Conservation (phyloP, 2,113 vertebrate genomes). For the Phalacrocorax brasilianus region DNA sequence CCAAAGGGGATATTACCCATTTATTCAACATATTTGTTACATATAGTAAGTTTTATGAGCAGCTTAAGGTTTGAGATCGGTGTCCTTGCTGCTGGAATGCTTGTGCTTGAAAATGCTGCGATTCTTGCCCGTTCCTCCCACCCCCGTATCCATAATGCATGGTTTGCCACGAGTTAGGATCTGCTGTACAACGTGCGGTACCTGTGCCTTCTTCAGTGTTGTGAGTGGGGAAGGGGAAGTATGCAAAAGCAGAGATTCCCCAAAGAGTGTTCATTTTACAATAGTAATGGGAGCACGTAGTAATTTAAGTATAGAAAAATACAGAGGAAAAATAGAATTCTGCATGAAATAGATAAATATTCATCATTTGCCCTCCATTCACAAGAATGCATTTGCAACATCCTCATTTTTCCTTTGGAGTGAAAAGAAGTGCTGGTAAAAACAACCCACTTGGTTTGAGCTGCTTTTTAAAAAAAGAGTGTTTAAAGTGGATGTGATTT, state of each 20-base stretch:
- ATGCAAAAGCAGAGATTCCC: background rate
- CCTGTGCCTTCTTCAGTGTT: background rate
- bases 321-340: conserved; percentile 32
- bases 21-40: background rate
- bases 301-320: conserved; percentile 50
- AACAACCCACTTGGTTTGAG: conserved; percentile 24
- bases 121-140: conserved; percentile 32
- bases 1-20: background rate
- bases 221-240: background rate
- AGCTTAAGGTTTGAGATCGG: background rate
- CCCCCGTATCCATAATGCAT: conserved; percentile 31
- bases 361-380: conserved; percentile 50
- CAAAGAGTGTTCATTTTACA: conserved; percentile 16
- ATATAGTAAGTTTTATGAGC: background rate
- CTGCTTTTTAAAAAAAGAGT: background rate
- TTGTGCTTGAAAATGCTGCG: conserved; percentile 36
- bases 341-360: conserved; percentile 52
- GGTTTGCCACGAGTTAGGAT: conserved; percentile 42
- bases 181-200: background rate
- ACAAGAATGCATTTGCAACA: conserved; percentile 28
- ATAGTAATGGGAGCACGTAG: background rate
- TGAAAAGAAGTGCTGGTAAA: conserved; percentile 52
- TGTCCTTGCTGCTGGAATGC: conserved; percentile 23
- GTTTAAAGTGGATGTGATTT: conserved; percentile 44
- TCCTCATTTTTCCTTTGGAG: conserved; percentile 21